Evolutionary conservation across 2,888 invertebrate genomes (phyloP).

Genomic region (Leptarthrus brevirostris): DNA sequence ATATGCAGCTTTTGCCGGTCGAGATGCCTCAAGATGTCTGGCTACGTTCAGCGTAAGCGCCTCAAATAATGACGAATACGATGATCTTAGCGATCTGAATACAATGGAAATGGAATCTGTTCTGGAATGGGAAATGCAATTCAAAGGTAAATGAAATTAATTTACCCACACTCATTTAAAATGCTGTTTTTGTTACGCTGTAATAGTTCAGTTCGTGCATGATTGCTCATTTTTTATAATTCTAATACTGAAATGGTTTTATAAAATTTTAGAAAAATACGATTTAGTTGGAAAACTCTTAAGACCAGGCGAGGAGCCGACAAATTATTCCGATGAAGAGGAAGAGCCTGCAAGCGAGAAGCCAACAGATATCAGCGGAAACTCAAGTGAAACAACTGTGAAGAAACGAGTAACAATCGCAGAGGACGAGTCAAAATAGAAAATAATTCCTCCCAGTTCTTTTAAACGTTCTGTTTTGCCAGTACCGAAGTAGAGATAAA

Average conservation of each 20-base stretch:
- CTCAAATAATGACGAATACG: conserved; percentile 86
- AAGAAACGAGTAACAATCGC: conserved; percentile 26
- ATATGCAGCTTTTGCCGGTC: conserved; percentile 93
- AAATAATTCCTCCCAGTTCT: background rate
- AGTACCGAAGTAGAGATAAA: background rate
- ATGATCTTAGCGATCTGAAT: conserved; percentile 94
- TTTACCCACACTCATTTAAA: too few species aligned
- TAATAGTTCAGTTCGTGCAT: too few species aligned
- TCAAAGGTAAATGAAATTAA: conserved; percentile 77
- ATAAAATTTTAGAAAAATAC: conserved; percentile 82
- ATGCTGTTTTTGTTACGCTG: too few species aligned
- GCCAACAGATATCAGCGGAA: conserved; percentile 42
- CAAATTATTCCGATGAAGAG: conserved; percentile 92
- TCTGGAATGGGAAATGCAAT: conserved; percentile 97
- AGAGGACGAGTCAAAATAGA: conserved; percentile 14
- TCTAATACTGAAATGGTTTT: too few species aligned
- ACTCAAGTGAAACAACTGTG: conserved; percentile 5
- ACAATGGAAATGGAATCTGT: conserved; percentile 95
- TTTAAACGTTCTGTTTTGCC: background rate
- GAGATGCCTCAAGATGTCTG: conserved; percentile 93
- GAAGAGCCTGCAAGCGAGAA: conserved; percentile 60
- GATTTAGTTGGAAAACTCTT: conserved; percentile 89
- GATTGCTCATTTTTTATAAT: too few species aligned
- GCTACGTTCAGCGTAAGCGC: conserved; percentile 91
- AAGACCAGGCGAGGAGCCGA: conserved; percentile 90